Evolutionary conservation across 2,888 invertebrate species (phyloP), one percentile per base, ranked within the genome.

Genomic region (Tetramorium bicarinatum): DNA sequence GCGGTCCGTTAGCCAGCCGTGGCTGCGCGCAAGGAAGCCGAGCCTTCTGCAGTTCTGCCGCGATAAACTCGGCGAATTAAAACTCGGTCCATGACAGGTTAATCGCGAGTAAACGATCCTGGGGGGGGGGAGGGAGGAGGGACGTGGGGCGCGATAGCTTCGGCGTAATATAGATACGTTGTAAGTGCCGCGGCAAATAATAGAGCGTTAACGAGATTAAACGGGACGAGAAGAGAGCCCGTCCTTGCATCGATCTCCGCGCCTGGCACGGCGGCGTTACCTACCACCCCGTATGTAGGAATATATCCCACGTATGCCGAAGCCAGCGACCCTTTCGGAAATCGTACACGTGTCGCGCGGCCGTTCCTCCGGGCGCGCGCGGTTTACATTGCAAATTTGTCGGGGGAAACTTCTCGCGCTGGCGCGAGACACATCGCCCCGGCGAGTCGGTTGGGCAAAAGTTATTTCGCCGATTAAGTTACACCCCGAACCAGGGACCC

Each of bases 321-420:
- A 61, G n/a, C 75, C 4, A 4, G 3, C 29, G 38, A 21, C 66
- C 75, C 76, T 82, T 79, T 79, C 52, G 38, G 84, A 56, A 87
- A 87, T 86, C 74, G 82, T 91, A 90, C 91, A 91, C 87, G 87
- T 91, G 91, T 92, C 90, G 87, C 82, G 83, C 84, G 83, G 87
- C 83, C 85, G 85, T 87, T 87, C 87, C 86, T 83, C 71, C 83
- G 85, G 72, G 66, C 88, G 66, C 88, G 66, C 87, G 66, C 87
- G 86, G 93, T 94, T 94, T 94, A 94, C 92, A 94, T 94, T 94
- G 94, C 93, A 94, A 94, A 94, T 94, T 93, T 88, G 90, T 90
- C 91, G 88, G 85, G 88, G 85, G 87, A 91, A 93, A 93, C 91
- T 88, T 88, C 85, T 85, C 85, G 75, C 47, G 52, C 85, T 85